Percentiles rank a stretch among this genome's conserved stretches.
phyloP scores from a whole-genome alignment of 2,888 invertebrate genomes.

The Molanna angustata region DNA sequence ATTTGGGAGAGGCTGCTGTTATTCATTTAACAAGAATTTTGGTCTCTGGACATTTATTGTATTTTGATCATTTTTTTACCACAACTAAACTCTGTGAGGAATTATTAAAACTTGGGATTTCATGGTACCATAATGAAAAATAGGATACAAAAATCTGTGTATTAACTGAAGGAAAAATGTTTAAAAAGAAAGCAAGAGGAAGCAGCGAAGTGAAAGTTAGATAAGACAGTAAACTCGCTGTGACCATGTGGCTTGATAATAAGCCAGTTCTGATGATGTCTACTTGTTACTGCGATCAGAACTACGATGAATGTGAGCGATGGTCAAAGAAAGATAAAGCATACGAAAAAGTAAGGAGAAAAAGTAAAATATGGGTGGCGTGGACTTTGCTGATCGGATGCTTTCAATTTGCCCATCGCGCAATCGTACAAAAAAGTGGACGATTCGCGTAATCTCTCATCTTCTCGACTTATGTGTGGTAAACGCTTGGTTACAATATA shows the following conservation, averaged over 20 bases:
- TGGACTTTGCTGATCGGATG: background rate
- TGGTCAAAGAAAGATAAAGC: background rate
- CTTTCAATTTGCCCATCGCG: background rate
- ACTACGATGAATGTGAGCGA: background rate
- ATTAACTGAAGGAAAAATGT: background rate
- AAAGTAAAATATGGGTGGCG: background rate
- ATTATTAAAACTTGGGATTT: background rate
- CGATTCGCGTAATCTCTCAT: background rate
- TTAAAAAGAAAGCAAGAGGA: background rate
- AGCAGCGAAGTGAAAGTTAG: background rate
- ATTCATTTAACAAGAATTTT: background rate
- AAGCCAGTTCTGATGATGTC: background rate
- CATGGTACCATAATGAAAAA: background rate
- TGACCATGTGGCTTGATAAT: background rate
- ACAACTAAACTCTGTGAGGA: background rate
- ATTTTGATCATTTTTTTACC: background rate
- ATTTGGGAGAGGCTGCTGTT: background rate
- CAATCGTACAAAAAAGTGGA: background rate
- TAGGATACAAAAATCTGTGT: background rate
- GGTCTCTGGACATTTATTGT: background rate
- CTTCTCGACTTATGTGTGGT: background rate
- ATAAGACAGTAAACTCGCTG: background rate
- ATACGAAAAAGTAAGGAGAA: background rate
- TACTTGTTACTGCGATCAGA: background rate
- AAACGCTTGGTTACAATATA: no score